Conservation (phyloP, 2,888 invertebrate species). For the Callimorpha dominula region DNA sequence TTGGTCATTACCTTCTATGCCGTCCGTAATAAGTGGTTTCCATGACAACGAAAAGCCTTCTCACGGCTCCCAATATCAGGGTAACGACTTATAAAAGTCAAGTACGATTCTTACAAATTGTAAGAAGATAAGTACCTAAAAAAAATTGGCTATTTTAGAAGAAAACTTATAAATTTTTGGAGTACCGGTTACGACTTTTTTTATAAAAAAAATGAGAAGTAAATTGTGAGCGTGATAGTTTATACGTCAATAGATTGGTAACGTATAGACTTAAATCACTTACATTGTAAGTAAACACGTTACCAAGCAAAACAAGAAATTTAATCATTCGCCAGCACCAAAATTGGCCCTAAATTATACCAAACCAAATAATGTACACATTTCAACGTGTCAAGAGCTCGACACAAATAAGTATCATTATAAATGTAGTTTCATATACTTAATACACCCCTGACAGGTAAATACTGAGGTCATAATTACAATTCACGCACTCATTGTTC, state of each 20-base stretch:
- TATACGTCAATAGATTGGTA: neutral
- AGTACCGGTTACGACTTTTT: neutral
- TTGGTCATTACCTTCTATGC: conserved; percentile 44
- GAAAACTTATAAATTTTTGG: no score
- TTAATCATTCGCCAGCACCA: conserved; percentile 9
- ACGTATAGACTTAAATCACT: neutral
- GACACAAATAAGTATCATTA: conserved; percentile 52
- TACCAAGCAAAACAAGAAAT: conserved; percentile 4
- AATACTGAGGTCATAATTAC: conserved; percentile 73
- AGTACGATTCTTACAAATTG: conserved; percentile 66
- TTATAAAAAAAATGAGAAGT: no score
- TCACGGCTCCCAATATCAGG: conserved; percentile 69
- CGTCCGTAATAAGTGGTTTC: conserved; percentile 49
- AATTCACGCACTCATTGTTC: conserved; percentile 74
- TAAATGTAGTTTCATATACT: conserved; percentile 54
- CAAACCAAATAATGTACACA: conserved; percentile 42
- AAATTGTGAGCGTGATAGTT: neutral
- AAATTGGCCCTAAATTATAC: conserved; percentile 29
- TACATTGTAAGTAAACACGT: neutral
- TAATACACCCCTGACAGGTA: conserved; percentile 68
- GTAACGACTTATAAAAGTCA: conserved; percentile 76
- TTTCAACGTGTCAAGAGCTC: conserved; percentile 46
- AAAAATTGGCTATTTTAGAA: conserved; percentile 61
- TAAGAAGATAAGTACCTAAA: conserved; percentile 53
- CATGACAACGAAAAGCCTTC: conserved; percentile 58